Base-by-base conservation (phyloP, 1,140 invertebrate species). In the Penaeus japonicus region DNA sequence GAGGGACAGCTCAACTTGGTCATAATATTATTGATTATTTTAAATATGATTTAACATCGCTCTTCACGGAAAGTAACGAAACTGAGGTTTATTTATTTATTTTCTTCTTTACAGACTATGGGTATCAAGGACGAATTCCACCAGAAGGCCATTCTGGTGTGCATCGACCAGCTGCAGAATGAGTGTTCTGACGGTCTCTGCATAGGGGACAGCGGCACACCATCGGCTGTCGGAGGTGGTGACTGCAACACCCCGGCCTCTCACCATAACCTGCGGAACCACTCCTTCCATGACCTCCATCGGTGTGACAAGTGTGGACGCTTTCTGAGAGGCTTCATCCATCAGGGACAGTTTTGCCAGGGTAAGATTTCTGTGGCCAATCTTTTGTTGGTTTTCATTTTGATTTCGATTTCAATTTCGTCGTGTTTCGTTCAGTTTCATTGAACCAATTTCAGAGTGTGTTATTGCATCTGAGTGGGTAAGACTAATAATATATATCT, bases 61-160 rank as follows among this genome's bases (percentile, higher is more conserved):
- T 24, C 24, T 15, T 77, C 12, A 30, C 0, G 20, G 4, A 3
- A 15, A 30, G 0, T 18, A 35, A 73, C 18, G 12, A 18, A 62
- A 80, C 73, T 32, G 70, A 47, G 27, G 57, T 1, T 70, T 78
- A 35, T 35, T 85, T 22, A 80, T 81, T 81, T n/a, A 35, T 62
- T 82, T 32, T 53, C 89, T 91, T 84, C 91, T 91, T 92, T 92
- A 85, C 92, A 96, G 96, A 95, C 94, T 91, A 95, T 96, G 94
- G 96, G 96, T 79, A 95, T 96, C 91, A 95, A 95, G 92, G 96
- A 96, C 93, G 95, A 96, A 87, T 96, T 96, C 91, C 95, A 96
- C 92, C 95, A 96, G 91, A 95, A 94, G 91, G 94, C 95, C 70
- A 95, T 96, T 90, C 92, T 96, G 86, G 93, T 94, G 32, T 95